A percentile compares a stretch with the other conserved stretches of the same genome.
These are phyloP conservation scores for Saguinus midas DNA, from an alignment of 2,113 vertebrate genomes.

Conservation along the genomic window DNA sequence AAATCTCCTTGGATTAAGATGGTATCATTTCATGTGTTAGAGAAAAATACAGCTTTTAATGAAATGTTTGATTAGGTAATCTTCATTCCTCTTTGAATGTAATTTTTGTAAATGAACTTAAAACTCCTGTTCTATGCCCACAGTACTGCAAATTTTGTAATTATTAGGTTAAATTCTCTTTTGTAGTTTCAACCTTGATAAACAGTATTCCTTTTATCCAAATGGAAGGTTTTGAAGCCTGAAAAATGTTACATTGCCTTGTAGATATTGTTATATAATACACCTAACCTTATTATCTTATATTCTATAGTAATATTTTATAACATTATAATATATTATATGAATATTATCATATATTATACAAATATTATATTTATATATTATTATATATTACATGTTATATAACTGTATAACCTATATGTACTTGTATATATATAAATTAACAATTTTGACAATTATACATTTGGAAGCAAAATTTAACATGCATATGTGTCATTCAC, in stretches of 20 bases:
- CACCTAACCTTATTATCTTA: too few species aligned
- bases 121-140: conserved; percentile 54
- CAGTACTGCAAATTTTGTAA: not conserved
- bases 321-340: too few species aligned
- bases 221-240: not conserved
- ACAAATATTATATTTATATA: too few species aligned
- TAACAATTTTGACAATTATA: not conserved
- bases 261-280: too few species aligned
- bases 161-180: conserved; percentile 48
- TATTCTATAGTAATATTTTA: too few species aligned
- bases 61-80: conserved; percentile 71
- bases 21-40: conserved; percentile 65
- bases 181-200: conserved; percentile 6
- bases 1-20: conserved; percentile 77
- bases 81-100: conserved; percentile 44
- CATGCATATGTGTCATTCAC: not conserved
- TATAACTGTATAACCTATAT: not conserved
- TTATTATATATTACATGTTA: too few species aligned
- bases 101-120: not conserved
- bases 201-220: not conserved
- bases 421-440: not conserved
- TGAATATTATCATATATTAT: too few species aligned
- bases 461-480: not conserved
- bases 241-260: not conserved
- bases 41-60: conserved; percentile 67